These are phyloP conservation scores for Cynopterus brachyotis DNA, from an alignment of 2,113 vertebrate species.

Conservation along the genomic window DNA sequence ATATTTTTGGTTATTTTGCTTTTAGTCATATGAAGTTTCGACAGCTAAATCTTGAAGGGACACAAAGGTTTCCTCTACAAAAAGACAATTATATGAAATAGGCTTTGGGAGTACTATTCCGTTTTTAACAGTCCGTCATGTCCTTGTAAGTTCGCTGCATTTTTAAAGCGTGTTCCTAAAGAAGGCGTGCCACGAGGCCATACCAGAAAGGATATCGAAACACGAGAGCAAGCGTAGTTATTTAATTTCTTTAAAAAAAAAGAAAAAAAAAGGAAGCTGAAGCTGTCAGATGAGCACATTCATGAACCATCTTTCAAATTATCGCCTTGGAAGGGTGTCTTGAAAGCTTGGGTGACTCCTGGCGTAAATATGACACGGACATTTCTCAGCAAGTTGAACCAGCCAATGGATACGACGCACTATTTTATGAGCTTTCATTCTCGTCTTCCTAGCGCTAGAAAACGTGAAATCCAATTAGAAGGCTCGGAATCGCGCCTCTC, in stretches of 20 bases:
- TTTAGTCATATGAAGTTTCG: background rate
- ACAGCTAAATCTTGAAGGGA: background rate
- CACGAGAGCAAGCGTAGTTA: slow-evolving; percentile 27
- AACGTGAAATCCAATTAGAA: background rate
- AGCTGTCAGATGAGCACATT: slow-evolving; percentile 51
- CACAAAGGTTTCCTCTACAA: background rate
- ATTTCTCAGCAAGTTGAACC: slow-evolving; percentile 40
- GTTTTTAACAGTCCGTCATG: background rate
- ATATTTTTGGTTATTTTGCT: slow-evolving; percentile 37
- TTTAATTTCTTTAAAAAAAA: slow-evolving; percentile 39
- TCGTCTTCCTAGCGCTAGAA: background rate
- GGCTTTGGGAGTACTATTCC: background rate
- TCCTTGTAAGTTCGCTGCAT: background rate
- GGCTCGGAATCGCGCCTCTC: background rate
- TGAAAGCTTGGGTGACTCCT: background rate
- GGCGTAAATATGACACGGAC: background rate
- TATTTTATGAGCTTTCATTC: background rate
- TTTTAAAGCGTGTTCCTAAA: background rate
- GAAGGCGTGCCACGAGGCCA: background rate
- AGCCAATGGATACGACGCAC: background rate
- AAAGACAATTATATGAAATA: background rate
- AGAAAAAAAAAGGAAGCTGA: background rate
- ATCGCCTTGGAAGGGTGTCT: slow-evolving; percentile 60
- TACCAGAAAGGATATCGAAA: background rate
- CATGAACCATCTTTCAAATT: slow-evolving; percentile 22